Conservation (phyloP, 2,113 vertebrate genomes). For the Rhegmatorhina hoffmannsi region DNA sequence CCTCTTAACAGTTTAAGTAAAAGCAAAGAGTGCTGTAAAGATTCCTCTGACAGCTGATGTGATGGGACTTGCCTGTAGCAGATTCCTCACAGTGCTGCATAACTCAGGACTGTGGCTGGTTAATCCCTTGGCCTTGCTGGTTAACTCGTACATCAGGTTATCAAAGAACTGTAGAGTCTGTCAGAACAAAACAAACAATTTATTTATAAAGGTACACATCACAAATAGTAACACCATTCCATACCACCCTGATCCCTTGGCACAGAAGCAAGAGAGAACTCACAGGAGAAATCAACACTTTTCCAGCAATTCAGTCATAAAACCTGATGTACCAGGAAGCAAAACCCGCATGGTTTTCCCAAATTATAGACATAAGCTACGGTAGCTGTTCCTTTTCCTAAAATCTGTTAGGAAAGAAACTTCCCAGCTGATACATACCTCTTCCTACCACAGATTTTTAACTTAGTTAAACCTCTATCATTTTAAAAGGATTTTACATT, state of each 20-base stretch:
- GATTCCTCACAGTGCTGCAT: conserved; percentile 77
- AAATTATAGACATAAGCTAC: background rate
- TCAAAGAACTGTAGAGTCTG: conserved; percentile 86
- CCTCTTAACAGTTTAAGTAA: background rate
- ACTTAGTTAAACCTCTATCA: background rate
- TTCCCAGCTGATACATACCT: background rate
- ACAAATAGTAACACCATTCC: background rate
- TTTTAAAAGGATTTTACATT: background rate
- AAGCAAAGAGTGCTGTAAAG: background rate
- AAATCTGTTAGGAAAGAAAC: background rate
- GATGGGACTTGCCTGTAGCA: conserved; percentile 80
- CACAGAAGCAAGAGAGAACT: background rate
- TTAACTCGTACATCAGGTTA: conserved; percentile 84
- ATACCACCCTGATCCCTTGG: background rate
- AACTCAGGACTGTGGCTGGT: conserved; percentile 87
- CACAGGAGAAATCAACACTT: background rate
- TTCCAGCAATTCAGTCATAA: background rate
- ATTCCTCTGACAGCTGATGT: background rate
- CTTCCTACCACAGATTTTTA: background rate
- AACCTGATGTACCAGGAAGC: background rate
- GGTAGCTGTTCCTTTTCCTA: background rate
- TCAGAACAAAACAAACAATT: background rate
- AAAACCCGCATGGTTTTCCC: background rate
- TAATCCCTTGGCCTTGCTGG: conserved; percentile 79
- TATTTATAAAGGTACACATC: background rate